Evolutionary conservation across 2,113 vertebrate species (phyloP), one percentile per base, ranked within the genome.

Genomic region (Dasypus novemcinctus): DNA sequence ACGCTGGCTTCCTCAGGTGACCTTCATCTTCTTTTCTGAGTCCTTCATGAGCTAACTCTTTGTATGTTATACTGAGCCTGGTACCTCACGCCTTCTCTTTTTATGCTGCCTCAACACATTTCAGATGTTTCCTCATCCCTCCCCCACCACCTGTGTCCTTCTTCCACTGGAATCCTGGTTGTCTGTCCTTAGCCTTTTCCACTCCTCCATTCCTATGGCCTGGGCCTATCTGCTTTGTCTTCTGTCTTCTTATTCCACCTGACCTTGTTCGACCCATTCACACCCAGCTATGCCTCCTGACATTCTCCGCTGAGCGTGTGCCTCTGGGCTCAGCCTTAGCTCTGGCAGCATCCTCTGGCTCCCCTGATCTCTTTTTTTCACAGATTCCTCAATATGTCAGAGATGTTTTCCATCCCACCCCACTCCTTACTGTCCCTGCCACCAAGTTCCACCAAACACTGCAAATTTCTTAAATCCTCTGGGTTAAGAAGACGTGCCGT

Each of bases 341-440:
- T 8, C 4, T 2, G 4, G 31, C 12, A 36, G 68, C n/a, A 9
- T 36, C 0, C 0, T 25, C 7, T 3, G 2, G 18, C 2, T 10
- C 41, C 52, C 66, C 21, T 81, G 23, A 25, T 31, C 12, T n/a
- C 64, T 76, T 36, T 76, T 46, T 17, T 68, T 93, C 63, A 63
- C 7, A 61, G 68, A 68, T 9, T 36, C 27, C 1, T 27, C 41
- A 49, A 6, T 7, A 4, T 46, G n/a, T 21, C 72, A 80, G 29
- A 29, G 83, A 54, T 0, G 36, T 31, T 27, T 33, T n/a, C 6
- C 43, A 25, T 6, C 4, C 25, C 5, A 18, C 10, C 0, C 63
- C 18, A 11, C 57, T 74, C 71, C 41, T 43, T 11, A 0, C 17
- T 72, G 2, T 54, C 75, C 33, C 31, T 82, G 31, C 72, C 27